Evolutionary conservation across 1,140 invertebrate genomes (phyloP).

Genomic region (Pseudobourletiella spinata): DNA sequence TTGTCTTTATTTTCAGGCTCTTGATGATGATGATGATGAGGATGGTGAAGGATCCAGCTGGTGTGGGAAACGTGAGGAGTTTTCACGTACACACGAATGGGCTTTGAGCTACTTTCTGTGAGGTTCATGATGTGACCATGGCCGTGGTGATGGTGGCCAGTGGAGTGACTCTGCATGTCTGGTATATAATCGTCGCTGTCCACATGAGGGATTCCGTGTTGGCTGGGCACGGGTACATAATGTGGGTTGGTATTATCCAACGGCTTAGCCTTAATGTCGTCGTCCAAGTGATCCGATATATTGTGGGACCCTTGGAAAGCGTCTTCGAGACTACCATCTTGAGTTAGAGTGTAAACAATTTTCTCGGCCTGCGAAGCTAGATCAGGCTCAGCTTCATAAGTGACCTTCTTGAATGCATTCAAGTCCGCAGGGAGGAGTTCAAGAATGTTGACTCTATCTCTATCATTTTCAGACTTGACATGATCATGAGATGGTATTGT

Average conservation of each 20-base stretch:
- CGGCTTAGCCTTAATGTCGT: background rate
- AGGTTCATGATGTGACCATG: background rate
- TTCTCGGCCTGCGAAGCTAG: too few species aligned
- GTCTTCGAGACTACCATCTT: background rate
- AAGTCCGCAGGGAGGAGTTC: constrained; percentile 33
- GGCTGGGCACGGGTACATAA: background rate
- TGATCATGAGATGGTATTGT: too few species aligned
- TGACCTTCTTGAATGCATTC: constrained; percentile 19
- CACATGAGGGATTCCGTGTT: background rate
- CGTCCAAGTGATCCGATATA: background rate
- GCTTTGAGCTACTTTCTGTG: too few species aligned
- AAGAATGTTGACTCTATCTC: constrained; percentile 25
- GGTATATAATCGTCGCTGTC: background rate
- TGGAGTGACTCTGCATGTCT: background rate
- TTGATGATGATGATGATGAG: background rate
- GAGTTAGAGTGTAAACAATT: too few species aligned
- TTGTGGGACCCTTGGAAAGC: too few species aligned
- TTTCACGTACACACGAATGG: too few species aligned
- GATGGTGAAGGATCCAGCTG: background rate
- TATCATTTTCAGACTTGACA: too few species aligned
- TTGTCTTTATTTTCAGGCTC: constrained; percentile 3
- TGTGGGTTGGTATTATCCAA: background rate
- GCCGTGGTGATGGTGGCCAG: background rate
- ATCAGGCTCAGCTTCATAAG: too few species aligned
- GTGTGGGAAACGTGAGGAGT: background rate